phyloP scores from a whole-genome alignment of 2,797 vertebrate species.

The Bothrops alternatus region DNA sequence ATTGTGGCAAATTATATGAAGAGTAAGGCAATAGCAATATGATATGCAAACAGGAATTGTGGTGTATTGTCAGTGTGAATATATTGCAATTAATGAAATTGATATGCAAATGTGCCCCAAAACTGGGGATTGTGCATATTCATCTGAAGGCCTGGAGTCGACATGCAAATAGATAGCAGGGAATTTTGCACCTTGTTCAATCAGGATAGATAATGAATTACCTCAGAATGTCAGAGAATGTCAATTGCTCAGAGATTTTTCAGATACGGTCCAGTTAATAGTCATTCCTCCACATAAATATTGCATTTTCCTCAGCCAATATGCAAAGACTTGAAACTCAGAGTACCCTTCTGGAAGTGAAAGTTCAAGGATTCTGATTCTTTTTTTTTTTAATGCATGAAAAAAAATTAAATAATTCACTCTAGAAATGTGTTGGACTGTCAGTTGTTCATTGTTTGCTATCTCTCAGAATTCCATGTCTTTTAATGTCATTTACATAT shows the following conservation, averaged over 20 bases:
- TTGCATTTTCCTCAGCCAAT: not conserved
- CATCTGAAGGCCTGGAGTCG: not conserved
- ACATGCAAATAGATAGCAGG: not conserved
- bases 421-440: not conserved
- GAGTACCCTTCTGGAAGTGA: not conserved
- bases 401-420: not conserved
- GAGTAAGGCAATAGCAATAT: not conserved
- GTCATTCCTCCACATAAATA: not conserved
- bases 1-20: not conserved
- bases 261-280: not conserved
- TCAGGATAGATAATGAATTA: not conserved
- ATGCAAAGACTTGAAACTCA: not conserved
- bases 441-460: not conserved
- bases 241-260: not conserved
- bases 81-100: not conserved
- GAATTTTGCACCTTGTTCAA: not conserved
- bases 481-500: too few relatives aligned
- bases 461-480: not conserved
- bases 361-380: not conserved
- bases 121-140: not conserved
- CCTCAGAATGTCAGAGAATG: not conserved
- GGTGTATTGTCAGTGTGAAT: not conserved
- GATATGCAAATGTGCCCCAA: not conserved
- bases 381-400: not conserved
- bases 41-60: not conserved